phyloP scores from a whole-genome alignment of 2,888 invertebrate species.

The Tenthredo scrophulariae region DNA sequence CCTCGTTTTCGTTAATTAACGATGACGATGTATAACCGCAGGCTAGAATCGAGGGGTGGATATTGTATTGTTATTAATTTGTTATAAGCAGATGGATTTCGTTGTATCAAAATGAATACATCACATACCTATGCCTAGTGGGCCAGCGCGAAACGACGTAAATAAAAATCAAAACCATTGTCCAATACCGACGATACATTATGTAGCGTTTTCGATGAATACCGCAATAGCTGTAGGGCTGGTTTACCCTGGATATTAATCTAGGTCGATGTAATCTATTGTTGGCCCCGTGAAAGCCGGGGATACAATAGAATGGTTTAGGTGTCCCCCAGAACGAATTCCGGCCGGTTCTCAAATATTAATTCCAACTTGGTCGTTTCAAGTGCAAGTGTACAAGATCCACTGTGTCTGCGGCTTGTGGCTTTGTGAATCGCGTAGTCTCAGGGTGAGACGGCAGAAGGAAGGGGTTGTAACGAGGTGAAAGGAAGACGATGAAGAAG shows the following conservation, averaged over 20 bases:
- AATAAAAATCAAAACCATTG: slow-evolving; percentile 36
- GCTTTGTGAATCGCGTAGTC: slow-evolving; percentile 9
- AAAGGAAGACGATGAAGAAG: not conserved
- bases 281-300: slow-evolving; percentile 32
- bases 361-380: slow-evolving; percentile 42
- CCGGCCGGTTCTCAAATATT: slow-evolving; percentile 35
- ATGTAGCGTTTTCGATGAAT: slow-evolving; percentile 50
- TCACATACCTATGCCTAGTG: not conserved
- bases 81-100: slow-evolving; percentile 35
- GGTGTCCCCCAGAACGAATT: slow-evolving; percentile 37
- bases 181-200: slow-evolving; percentile 35
- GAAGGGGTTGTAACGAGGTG: not conserved
- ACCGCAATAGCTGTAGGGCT: slow-evolving; percentile 23
- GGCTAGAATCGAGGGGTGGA: not conserved
- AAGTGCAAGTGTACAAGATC: slow-evolving; percentile 45
- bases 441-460: not conserved
- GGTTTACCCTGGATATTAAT: slow-evolving; percentile 43
- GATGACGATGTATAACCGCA: not conserved
- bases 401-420: not conserved
- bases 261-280: slow-evolving; percentile 52
- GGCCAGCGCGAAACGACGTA: not conserved
- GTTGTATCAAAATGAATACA: not conserved
- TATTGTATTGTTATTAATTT: slow-evolving; percentile 21
- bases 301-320: slow-evolving; percentile 35
- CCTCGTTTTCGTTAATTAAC: slow-evolving; percentile 14